phyloP scores from a whole-genome alignment of 2,797 vertebrate species.

The Pseudomugil gertrudae region DNA sequence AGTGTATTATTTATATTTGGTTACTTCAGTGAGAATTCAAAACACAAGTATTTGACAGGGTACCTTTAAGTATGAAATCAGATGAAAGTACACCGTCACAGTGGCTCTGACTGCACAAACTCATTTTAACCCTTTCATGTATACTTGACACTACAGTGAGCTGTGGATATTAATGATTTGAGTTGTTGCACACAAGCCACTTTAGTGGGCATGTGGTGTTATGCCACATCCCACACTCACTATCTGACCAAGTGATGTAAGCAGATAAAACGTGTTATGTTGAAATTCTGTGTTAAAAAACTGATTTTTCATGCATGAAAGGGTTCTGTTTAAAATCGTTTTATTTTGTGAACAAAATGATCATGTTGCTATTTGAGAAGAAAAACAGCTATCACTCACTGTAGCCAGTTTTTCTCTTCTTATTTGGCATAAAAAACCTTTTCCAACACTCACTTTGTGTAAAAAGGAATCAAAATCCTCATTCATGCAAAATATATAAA shows the following conservation, averaged over 20 bases:
- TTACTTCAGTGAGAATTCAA: neutral
- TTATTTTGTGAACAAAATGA: conserved; percentile 9
- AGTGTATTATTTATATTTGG: neutral
- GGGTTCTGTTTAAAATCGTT: neutral
- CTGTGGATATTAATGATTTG: neutral
- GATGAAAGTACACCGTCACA: conserved; percentile 51
- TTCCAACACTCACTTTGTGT: neutral
- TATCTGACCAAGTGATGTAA: neutral
- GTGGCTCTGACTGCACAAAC: conserved; percentile 50
- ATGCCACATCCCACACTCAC: neutral
- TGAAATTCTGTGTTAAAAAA: neutral
- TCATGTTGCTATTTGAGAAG: neutral
- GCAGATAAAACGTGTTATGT: neutral
- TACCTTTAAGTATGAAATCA: conserved; percentile 39
- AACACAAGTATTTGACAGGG: conserved; percentile 38
- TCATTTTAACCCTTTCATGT: conserved; percentile 4
- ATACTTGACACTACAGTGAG: neutral
- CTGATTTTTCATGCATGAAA: neutral
- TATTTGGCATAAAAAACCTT: neutral
- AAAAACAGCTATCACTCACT: conserved; percentile 5
- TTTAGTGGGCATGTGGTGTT: neutral
- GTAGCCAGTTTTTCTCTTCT: neutral
- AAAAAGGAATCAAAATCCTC: neutral
- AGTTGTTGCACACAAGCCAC: neutral
- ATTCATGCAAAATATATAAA: neutral